A percentile compares a stretch with the other conserved stretches of the same genome.
These are phyloP conservation scores for Rhyacophila brunnea DNA, from an alignment of 1,140 invertebrate species.

Conservation along the genomic window DNA sequence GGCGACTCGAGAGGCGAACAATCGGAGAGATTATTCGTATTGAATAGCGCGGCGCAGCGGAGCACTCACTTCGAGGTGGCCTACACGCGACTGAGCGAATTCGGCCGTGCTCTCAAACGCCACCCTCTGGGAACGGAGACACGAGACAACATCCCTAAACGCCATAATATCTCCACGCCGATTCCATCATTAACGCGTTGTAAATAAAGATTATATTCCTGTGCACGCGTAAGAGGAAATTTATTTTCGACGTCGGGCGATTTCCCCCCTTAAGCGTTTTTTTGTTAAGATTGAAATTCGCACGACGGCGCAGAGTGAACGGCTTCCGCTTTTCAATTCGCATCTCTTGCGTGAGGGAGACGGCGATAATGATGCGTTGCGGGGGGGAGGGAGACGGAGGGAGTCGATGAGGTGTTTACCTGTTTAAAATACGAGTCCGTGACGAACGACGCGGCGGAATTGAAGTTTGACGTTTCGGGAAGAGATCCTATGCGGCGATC, in stretches of 20 bases:
- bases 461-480: slow-evolving; percentile 25
- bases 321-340: slow-evolving; percentile 15
- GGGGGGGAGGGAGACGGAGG: slow-evolving; percentile 1
- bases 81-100: slow-evolving; percentile 14
- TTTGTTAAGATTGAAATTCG: slow-evolving; percentile 15
- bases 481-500: slow-evolving; percentile 16
- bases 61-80: slow-evolving; percentile 16
- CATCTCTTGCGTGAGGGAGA: slow-evolving; percentile 5
- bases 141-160: not conserved
- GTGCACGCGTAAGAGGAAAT: slow-evolving; percentile 6
- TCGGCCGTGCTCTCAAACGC: not conserved
- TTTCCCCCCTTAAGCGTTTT: slow-evolving; percentile 11
- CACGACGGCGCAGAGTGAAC: slow-evolving; percentile 8
- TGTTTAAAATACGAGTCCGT: slow-evolving; percentile 22
- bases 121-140: slow-evolving; percentile 12
- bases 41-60: slow-evolving; percentile 1
- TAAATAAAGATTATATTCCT: not conserved
- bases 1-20: no score
- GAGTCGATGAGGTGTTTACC: slow-evolving; percentile 18
- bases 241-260: slow-evolving; percentile 10
- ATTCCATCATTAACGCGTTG: not conserved
- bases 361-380: not conserved
- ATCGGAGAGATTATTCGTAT: no score
- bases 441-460: slow-evolving; percentile 19
- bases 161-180: slow-evolving; percentile 1